Base-by-base conservation (phyloP, 1,140 invertebrate species). In the Tetraneura akinire region DNA sequence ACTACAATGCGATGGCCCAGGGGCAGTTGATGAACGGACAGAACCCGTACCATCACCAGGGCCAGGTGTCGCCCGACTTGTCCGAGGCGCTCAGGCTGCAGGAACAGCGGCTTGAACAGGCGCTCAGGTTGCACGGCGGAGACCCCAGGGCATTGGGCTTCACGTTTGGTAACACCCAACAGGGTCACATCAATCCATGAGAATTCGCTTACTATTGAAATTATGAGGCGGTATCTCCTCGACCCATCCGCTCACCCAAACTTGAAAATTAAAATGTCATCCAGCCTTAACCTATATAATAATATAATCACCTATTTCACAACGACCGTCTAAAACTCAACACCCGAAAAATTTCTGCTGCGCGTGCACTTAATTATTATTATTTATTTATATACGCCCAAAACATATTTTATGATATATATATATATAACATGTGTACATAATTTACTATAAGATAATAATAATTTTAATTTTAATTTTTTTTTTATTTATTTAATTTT, bases 81-180 rank as follows among this genome's bases (percentile, higher is more conserved):
- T 89, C 88, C 1, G 92, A 94, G 85, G 92, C 91, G 11, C 87
- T 93, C 73, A 87, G 92, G 84, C 88, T 94, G 66, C 92, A 93
- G 83, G 93, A 94, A 83, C 92, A 93, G 83, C 87, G 93, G 83
- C 85, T 94, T 83, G 92, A 94, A 83, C 93, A 94, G 83, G 92
- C 93, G 11, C 85, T 94, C 81, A 89, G 93, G 82, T 88, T 94
- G 82, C 92, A 94, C 84, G 90, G 87, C 78, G 90, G 88, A 74
- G 88, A 91, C 84, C 90, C 90, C 3, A 87, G 90, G 55, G 88
- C 90, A 47, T 84, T 91, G 51, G 91, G 90, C 71, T 91, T 91
- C 84, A 88, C 89, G 37, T 86, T 91, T 29, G 84, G 85, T 53
- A 85, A 85, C 82, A 87, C 80, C 68, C 82, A 82, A 70, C 83